Evolutionary conservation across 2,113 vertebrate species (phyloP).

Genomic region (Oryzias woworae): DNA sequence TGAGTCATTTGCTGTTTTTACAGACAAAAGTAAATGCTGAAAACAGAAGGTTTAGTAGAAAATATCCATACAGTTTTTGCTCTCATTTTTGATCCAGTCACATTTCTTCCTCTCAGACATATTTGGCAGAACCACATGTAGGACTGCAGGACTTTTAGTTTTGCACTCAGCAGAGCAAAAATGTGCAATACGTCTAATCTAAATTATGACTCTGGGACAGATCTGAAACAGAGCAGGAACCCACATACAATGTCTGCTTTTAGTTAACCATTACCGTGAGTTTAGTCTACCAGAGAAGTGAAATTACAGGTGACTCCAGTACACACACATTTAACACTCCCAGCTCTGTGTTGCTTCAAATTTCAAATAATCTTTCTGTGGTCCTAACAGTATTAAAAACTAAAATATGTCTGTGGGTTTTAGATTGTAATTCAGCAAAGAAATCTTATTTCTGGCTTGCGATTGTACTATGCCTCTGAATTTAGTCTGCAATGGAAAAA

Average conservation of each 20-base stretch:
- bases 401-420: slow-evolving; percentile 5
- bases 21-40: neutral
- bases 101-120: too few relatives aligned
- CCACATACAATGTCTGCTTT: slow-evolving; percentile 31
- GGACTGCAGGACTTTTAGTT: too few relatives aligned
- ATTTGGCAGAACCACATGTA: too few relatives aligned
- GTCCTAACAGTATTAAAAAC: slow-evolving; percentile 15
- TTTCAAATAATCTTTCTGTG: slow-evolving; percentile 24
- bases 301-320: slow-evolving; percentile 34
- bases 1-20: neutral
- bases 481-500: slow-evolving; percentile 8
- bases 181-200: neutral
- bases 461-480: neutral
- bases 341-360: slow-evolving; percentile 35
- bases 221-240: slow-evolving; percentile 19
- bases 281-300: slow-evolving; percentile 33
- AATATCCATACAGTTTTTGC: neutral
- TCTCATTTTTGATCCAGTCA: neutral
- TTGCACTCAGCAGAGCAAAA: neutral
- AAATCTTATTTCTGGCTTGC: slow-evolving; percentile 8
- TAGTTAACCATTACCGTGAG: slow-evolving; percentile 28
- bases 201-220: slow-evolving; percentile 11
- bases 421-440: slow-evolving; percentile 41
- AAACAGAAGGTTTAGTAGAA: neutral
- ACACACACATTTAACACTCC: slow-evolving; percentile 18